A percentile compares a stretch with the other conserved stretches of the same genome.
Evolutionary conservation across 2,888 invertebrate species (phyloP).

Genomic region (Parthenolecanium corni): DNA sequence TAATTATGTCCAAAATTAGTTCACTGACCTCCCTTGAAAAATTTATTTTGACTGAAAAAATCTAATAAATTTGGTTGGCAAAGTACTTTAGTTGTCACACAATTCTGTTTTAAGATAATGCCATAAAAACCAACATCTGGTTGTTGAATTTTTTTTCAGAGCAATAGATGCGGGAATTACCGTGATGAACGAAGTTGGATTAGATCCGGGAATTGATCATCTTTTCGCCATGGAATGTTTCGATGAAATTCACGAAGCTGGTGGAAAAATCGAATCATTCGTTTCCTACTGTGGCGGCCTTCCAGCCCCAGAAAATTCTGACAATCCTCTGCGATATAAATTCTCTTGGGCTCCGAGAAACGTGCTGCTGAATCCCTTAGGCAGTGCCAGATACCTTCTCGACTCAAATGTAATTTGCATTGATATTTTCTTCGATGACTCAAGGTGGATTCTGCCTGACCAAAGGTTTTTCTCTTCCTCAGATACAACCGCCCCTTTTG

Average conservation of each 20-base stretch:
- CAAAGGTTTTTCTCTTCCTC: no score
- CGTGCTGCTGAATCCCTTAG: conserved; percentile 78
- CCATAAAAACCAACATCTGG: no score
- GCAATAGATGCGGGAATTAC: conserved; percentile 84
- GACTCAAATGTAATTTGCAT: conserved; percentile 55
- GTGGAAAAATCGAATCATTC: conserved; percentile 87
- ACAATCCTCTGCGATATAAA: conserved; percentile 79
- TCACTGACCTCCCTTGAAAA: no score
- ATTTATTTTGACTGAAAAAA: no score
- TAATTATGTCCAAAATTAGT: no score
- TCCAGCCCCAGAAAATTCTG: conserved; percentile 92
- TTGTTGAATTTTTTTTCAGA: background rate
- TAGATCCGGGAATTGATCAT: conserved; percentile 99
- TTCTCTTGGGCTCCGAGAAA: conserved; percentile 97
- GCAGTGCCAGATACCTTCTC: conserved; percentile 75
- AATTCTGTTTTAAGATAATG: no score
- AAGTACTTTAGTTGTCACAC: no score
- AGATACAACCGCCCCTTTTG: no score
- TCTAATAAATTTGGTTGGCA: no score
- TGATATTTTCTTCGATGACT: background rate
- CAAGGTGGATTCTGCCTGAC: no score
- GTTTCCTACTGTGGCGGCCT: conserved; percentile 94
- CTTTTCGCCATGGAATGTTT: conserved; percentile 93
- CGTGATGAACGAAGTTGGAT: conserved; percentile 88
- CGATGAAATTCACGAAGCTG: conserved; percentile 76